Percentiles rank a stretch among this genome's conserved stretches.
These are phyloP conservation scores for Lutraria rhynchaena DNA, from an alignment of 1,140 invertebrate genomes.

Conservation along the genomic window DNA sequence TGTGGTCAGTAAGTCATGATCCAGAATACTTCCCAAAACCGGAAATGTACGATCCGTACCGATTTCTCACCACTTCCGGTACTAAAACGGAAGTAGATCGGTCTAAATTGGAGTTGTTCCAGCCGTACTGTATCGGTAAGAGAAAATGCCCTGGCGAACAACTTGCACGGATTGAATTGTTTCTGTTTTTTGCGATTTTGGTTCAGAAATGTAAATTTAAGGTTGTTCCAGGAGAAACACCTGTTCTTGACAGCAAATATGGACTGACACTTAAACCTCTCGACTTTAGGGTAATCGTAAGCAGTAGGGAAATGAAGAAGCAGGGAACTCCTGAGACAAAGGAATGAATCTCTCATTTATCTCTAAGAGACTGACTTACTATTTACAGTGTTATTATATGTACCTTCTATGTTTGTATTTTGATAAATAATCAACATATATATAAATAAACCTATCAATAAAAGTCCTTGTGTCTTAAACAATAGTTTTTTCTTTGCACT, in stretches of 20 bases:
- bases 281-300: slow-evolving; percentile 69
- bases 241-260: slow-evolving; percentile 74
- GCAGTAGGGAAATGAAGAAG: too few relatives aligned
- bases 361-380: too few relatives aligned
- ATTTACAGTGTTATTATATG: too few relatives aligned
- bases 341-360: too few relatives aligned
- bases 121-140: slow-evolving; percentile 74
- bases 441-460: too few relatives aligned
- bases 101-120: slow-evolving; percentile 63
- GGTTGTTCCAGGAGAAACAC: slow-evolving; percentile 75
- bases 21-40: slow-evolving; percentile 70
- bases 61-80: slow-evolving; percentile 70
- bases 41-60: slow-evolving; percentile 70
- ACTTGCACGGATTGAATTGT: slow-evolving; percentile 88
- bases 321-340: too few relatives aligned
- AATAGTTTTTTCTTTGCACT: too few relatives aligned
- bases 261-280: slow-evolving; percentile 75
- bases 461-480: too few relatives aligned
- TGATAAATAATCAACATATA: too few relatives aligned
- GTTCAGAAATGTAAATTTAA: slow-evolving; percentile 84
- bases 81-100: slow-evolving; percentile 61
- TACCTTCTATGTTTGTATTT: too few relatives aligned
- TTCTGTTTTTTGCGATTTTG: slow-evolving; percentile 88
- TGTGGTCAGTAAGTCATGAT: slow-evolving; percentile 76
- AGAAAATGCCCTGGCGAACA: slow-evolving; percentile 89